phyloP scores from a whole-genome alignment of 1,140 invertebrate species.

The Kradibia gibbosae region DNA sequence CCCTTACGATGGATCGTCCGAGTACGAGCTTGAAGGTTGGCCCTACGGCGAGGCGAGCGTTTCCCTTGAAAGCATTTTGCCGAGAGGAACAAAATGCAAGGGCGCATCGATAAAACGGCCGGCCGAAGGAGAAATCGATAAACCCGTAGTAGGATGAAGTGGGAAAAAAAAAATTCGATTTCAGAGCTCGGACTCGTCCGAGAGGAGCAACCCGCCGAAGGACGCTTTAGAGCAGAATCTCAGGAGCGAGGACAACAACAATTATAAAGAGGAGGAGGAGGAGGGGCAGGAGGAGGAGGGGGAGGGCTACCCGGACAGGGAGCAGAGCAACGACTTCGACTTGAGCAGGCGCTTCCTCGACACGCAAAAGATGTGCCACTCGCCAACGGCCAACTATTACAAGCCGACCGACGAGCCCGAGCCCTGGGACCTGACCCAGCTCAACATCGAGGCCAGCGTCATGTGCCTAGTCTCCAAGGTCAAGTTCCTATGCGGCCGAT shows the following conservation, averaged over 20 bases:
- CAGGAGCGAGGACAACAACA: constrained; percentile 54
- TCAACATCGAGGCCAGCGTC: constrained; percentile 91
- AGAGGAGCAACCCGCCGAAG: constrained; percentile 51
- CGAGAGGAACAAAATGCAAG: no score
- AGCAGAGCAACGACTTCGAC: constrained; percentile 60
- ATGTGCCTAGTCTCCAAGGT: constrained; percentile 89
- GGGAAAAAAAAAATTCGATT: not conserved
- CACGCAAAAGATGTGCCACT: constrained; percentile 82
- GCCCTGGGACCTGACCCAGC: constrained; percentile 89
- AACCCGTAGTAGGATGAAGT: no score
- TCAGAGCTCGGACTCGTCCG: constrained; percentile 62
- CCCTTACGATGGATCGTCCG: no score
- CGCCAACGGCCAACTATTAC: constrained; percentile 86
- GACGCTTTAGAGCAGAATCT: constrained; percentile 52
- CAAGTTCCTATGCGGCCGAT: constrained; percentile 82
- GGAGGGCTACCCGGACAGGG: constrained; percentile 58
- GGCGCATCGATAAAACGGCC: no score
- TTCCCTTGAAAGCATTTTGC: no score
- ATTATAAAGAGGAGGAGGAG: constrained; percentile 55
- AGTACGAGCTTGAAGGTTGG: no score
- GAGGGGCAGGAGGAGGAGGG: no score
- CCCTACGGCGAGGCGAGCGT: no score
- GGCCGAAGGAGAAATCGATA: no score
- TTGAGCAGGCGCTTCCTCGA: constrained; percentile 76
- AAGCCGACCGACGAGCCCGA: constrained; percentile 88